Conservation (phyloP, 2,113 vertebrate genomes). For the Xenopus tropicalis region UCB_Xtro_10.0 CM004445.2:33240001-33240500, state of each 20-base stretch:
- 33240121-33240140: slow-evolving; percentile 88
- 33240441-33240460: slow-evolving; percentile 66
- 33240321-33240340: slow-evolving; percentile 99
- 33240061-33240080: slow-evolving; percentile 66
- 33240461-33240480: slow-evolving; percentile 62
- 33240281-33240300: slow-evolving; percentile 99
- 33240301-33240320: slow-evolving; percentile 83
- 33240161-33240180: slow-evolving; percentile 75
- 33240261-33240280: slow-evolving; percentile 99
- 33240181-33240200: slow-evolving; percentile 85
- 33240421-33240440: slow-evolving; percentile 62
- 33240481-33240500: slow-evolving; percentile 50
- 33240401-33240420: slow-evolving; percentile 72
- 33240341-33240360: slow-evolving; percentile 76
- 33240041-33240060: slow-evolving; percentile 75
- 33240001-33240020: slow-evolving; percentile 94
- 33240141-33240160: slow-evolving; percentile 64
- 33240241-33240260: slow-evolving; percentile 99
- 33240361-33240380: slow-evolving; percentile 67
- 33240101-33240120: slow-evolving; percentile 73
- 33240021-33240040: slow-evolving; percentile 85
- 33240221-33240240: slow-evolving; percentile 99
- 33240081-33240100: slow-evolving; percentile 76
- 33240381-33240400: slow-evolving; percentile 65
- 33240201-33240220: slow-evolving; percentile 99